Percentiles rank a stretch among this genome's conserved stretches.
These are phyloP conservation scores for Agriopis leucophaearia DNA, from an alignment of 2,888 invertebrate species.

Conservation along the genomic window DNA sequence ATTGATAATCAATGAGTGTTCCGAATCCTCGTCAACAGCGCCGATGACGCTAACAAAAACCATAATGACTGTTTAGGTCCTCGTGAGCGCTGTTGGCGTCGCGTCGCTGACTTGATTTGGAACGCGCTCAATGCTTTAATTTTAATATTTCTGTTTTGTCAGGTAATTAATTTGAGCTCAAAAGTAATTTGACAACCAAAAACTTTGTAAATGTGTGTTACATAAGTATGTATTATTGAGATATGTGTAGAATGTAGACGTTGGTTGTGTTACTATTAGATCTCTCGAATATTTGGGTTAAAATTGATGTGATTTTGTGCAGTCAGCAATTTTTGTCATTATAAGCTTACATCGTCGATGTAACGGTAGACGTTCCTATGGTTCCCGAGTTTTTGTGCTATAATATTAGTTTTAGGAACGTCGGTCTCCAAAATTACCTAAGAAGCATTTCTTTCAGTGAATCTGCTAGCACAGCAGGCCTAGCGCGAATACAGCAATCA, in stretches of 20 bases:
- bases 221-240: background rate
- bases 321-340: slow-evolving; percentile 10
- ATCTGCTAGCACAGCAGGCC: slow-evolving; percentile 1
- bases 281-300: slow-evolving; percentile 61
- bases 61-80: no score
- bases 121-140: background rate
- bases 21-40: no score
- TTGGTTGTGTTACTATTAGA: slow-evolving; percentile 67
- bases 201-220: slow-evolving; percentile 11
- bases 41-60: no score
- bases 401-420: slow-evolving; percentile 36
- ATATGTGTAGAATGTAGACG: slow-evolving; percentile 2
- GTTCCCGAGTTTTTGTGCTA: slow-evolving; percentile 35
- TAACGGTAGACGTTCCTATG: slow-evolving; percentile 48
- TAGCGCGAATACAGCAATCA: no score
- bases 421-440: slow-evolving; percentile 30
- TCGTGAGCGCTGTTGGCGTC: no score
- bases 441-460: slow-evolving; percentile 10
- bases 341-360: slow-evolving; percentile 31
- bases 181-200: slow-evolving; percentile 2
- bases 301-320: slow-evolving; percentile 13
- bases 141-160: slow-evolving; percentile 2
- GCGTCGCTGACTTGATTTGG: no score
- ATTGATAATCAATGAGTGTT: no score
- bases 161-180: slow-evolving; percentile 5